Conservation (phyloP, 2,797 vertebrate genomes). For the Arnoldichthys spilopterus region DNA sequence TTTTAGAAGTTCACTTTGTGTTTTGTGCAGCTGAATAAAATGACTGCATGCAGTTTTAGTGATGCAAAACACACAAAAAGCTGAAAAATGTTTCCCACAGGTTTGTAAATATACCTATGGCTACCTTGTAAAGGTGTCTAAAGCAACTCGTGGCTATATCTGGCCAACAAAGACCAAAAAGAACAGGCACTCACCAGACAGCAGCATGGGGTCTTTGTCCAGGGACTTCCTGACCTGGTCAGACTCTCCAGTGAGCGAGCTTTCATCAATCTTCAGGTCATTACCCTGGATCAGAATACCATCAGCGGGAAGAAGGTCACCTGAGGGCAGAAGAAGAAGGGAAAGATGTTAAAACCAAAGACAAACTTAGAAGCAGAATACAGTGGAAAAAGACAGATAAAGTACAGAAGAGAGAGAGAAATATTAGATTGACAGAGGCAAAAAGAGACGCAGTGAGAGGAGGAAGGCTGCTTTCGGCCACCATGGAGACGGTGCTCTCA, state of each 20-base stretch:
- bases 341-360: not conserved
- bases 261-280: conserved; percentile 97
- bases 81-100: no score
- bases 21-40: no score
- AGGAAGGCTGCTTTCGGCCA: conserved; percentile 42
- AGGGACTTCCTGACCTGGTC: conserved; percentile 94
- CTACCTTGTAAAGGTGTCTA: not conserved
- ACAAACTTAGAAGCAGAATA: not conserved
- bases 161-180: not conserved
- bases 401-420: not conserved
- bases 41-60: no score
- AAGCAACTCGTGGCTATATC: not conserved
- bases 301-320: conserved; percentile 93
- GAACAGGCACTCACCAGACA: conserved; percentile 83
- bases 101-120: no score
- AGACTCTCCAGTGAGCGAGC: conserved; percentile 94
- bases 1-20: no score
- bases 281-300: conserved; percentile 96
- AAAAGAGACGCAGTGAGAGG: conserved; percentile 25
- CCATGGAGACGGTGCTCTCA: conserved; percentile 50
- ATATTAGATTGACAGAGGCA: conserved; percentile 20
- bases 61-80: no score
- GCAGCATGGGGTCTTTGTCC: conserved; percentile 94
- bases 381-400: not conserved
- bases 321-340: conserved; percentile 65